Evolutionary conservation across 1,140 invertebrate genomes (phyloP), one percentile per base, ranked within the genome.

Genomic region (Lordiphosa clarofinis): DNA sequence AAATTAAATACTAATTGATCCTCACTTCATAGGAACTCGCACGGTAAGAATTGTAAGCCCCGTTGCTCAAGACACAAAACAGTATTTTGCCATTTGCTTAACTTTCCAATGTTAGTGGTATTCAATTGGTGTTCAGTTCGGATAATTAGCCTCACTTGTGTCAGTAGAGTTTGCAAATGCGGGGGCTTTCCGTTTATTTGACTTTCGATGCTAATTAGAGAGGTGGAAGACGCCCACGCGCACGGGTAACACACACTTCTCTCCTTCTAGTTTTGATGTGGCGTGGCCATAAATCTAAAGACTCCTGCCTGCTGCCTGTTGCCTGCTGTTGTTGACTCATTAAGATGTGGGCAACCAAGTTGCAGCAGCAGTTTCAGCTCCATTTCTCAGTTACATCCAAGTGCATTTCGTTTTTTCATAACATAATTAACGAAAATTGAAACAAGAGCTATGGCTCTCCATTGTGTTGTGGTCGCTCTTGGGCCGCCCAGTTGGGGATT

Each of bases 351-450:
- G 56, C 35, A 48, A 44, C 64, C 33, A 15, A 33, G 57, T 57
- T 39, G 50, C 46, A 67, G 68, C 74, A 49, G 24, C 43, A 38
- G 66, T 60, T 70, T 70, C 28, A 31, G 28, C 68, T 53, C 38
- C 40, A 21, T 47, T 65, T 28, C 49, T 38, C 15, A 39, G 40
- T 50, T 56, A 57, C 63, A 64, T 21, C 11, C 13, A 24, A 19
- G 15, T 48, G 13, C 44, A 37, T 24, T 13, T 24, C 12, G 21
- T 43, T 21, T 13, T 7, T 71, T 79, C 74, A 79, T 79, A 79
- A 81, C 74, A 79, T 79, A 79, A 79, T 79, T 79, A 79, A 79
- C 72, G 67, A 79, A 82, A 79, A 82, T 79, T 79, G 57, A 82
- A 79, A 75, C 71, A 74, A 71, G 74, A 73, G 43, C 59, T 42